Conservation (phyloP, 2,797 vertebrate genomes). For the Acipenser oxyrinchus region DNA sequence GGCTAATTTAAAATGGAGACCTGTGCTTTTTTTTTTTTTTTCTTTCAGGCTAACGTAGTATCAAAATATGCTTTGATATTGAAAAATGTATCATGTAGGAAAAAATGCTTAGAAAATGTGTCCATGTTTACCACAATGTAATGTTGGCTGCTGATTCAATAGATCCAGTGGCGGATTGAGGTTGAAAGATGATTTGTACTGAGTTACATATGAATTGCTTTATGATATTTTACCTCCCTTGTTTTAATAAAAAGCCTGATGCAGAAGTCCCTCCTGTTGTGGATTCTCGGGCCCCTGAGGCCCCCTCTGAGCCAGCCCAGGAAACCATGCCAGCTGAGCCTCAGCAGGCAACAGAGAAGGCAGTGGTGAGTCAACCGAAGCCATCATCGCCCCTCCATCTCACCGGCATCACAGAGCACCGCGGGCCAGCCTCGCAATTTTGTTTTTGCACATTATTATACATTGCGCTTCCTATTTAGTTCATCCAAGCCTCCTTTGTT, state of each 20-base stretch:
- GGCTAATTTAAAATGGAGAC: too few species aligned
- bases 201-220: background rate
- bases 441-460: background rate
- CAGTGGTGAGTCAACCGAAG: slow-evolving; percentile 46
- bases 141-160: too few species aligned
- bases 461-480: too few species aligned
- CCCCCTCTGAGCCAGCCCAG: slow-evolving; percentile 15
- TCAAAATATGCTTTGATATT: too few species aligned
- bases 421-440: background rate
- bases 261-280: slow-evolving; percentile 4
- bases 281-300: slow-evolving; percentile 21
- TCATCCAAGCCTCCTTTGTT: too few species aligned
- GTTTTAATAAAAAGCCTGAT: slow-evolving; percentile 42
- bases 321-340: slow-evolving; percentile 12
- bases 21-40: too few species aligned
- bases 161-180: too few species aligned
- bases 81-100: too few species aligned
- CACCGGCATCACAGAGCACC: background rate
- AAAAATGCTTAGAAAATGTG: too few species aligned
- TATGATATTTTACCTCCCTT: slow-evolving; percentile 26
- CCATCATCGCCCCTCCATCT: background rate
- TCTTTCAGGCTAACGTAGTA: too few species aligned
- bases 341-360: slow-evolving; percentile 33
- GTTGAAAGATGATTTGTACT: background rate
- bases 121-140: too few species aligned